phyloP scores from a whole-genome alignment of 1,140 invertebrate genomes.

The Dendroctonus ponderosae region DNA sequence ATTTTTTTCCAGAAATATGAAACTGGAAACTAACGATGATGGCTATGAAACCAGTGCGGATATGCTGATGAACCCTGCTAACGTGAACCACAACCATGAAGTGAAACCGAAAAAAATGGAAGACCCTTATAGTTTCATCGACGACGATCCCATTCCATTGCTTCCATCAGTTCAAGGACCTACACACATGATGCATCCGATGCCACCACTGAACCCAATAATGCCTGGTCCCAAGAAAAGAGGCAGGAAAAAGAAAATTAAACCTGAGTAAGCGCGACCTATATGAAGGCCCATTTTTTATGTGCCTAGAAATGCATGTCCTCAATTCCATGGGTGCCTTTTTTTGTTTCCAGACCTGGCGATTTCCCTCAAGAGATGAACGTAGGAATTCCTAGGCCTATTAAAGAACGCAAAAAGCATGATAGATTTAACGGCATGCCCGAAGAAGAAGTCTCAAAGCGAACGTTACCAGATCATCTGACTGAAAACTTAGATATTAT shows the following conservation, averaged over 20 bases:
- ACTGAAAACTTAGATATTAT: conserved; percentile 92
- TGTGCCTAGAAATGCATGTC: background rate
- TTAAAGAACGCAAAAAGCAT: conserved; percentile 90
- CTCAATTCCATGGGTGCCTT: background rate
- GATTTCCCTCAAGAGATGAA: conserved; percentile 66
- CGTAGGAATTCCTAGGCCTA: conserved; percentile 60
- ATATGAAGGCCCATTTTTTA: background rate
- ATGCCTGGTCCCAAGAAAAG: conserved; percentile 74
- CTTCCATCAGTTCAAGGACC: conserved; percentile 49
- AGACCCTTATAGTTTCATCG: conserved; percentile 80
- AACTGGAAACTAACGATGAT: conserved; percentile 77
- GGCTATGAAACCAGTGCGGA: conserved; percentile 83
- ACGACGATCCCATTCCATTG: conserved; percentile 65
- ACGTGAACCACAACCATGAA: conserved; percentile 45
- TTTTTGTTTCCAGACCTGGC: conserved; percentile 54
- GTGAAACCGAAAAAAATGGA: conserved; percentile 65
- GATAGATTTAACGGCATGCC: conserved; percentile 96
- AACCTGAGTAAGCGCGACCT: conserved; percentile 56
- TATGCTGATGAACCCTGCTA: conserved; percentile 59
- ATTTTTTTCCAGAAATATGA: conserved; percentile 52
- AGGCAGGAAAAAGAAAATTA: conserved; percentile 77
- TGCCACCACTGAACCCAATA: conserved; percentile 53
- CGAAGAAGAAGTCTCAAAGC: conserved; percentile 92
- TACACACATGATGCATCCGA: conserved; percentile 42
- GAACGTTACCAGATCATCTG: conserved; percentile 91